Conservation (phyloP, 2,888 invertebrate genomes). For the Macaria liturata region DNA sequence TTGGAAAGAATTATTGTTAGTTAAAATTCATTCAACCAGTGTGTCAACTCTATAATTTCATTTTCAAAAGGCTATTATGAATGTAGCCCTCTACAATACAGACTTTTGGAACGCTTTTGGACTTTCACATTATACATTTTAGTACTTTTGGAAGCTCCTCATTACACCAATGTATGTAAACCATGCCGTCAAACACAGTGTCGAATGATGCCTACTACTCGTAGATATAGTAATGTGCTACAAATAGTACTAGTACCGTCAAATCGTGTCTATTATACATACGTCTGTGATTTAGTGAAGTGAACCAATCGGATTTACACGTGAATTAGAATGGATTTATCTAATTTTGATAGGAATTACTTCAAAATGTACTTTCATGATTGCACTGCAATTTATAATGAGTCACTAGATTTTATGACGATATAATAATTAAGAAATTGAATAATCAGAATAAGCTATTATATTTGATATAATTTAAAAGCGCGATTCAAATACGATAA, state of each 20-base stretch:
- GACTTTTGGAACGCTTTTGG: too few species aligned
- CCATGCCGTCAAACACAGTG: conserved; percentile 40
- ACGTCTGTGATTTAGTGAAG: conserved; percentile 8
- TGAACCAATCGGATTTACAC: conserved; percentile 3
- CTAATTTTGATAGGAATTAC: neutral
- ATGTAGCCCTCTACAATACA: too few species aligned
- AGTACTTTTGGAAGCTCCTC: neutral
- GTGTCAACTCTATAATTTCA: too few species aligned
- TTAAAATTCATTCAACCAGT: too few species aligned
- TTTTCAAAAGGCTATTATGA: too few species aligned
- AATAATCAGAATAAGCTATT: conserved; percentile 12
- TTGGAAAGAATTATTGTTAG: too few species aligned
- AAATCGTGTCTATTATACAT: conserved; percentile 10
- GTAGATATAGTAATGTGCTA: conserved; percentile 4
- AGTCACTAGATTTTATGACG: neutral
- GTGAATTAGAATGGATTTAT: neutral
- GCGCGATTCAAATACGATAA: conserved; percentile 22
- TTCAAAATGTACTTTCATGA: conserved; percentile 3
- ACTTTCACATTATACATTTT: too few species aligned
- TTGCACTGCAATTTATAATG: conserved; percentile 14
- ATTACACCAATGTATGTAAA: neutral
- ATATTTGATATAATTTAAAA: conserved; percentile 17
- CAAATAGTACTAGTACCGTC: conserved; percentile 4
- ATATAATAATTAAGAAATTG: conserved; percentile 6
- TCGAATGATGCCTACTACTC: conserved; percentile 21